Conservation (phyloP, 2,888 invertebrate genomes). For the Cerastis leucographa region DNA sequence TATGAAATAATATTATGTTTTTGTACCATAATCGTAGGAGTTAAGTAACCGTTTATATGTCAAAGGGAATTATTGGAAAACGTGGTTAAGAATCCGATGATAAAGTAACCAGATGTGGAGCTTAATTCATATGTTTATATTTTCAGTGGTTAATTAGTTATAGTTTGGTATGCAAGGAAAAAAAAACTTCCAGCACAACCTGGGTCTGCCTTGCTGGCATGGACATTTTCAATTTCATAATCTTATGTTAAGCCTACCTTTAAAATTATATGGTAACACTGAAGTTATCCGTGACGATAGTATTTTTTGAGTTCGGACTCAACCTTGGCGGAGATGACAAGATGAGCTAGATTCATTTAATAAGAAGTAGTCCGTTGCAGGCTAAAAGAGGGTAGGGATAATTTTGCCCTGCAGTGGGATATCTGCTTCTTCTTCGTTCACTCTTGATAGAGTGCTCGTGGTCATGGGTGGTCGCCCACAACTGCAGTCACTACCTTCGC, state of each 20-base stretch:
- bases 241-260: not conserved
- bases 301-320: too few relatives aligned
- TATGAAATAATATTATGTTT: slow-evolving; percentile 9
- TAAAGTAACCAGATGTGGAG: not conserved
- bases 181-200: not conserved
- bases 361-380: not conserved
- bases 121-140: slow-evolving; percentile 1
- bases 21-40: not conserved
- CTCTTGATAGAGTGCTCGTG: too few relatives aligned
- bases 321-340: not conserved
- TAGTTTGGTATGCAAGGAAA: not conserved
- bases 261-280: not conserved
- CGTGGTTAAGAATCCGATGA: slow-evolving; percentile 8
- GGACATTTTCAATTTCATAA: not conserved
- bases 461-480: too few relatives aligned
- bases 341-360: too few relatives aligned
- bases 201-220: not conserved
- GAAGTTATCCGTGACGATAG: too few relatives aligned
- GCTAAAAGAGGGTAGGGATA: not conserved
- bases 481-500: too few relatives aligned
- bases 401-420: not conserved
- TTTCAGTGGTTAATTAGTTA: not conserved
- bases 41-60: not conserved
- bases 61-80: slow-evolving; percentile 28
- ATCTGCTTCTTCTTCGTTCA: too few relatives aligned